Evolutionary conservation across 2,888 invertebrate genomes (phyloP).

Genomic region (Atrina japonica): DNA sequence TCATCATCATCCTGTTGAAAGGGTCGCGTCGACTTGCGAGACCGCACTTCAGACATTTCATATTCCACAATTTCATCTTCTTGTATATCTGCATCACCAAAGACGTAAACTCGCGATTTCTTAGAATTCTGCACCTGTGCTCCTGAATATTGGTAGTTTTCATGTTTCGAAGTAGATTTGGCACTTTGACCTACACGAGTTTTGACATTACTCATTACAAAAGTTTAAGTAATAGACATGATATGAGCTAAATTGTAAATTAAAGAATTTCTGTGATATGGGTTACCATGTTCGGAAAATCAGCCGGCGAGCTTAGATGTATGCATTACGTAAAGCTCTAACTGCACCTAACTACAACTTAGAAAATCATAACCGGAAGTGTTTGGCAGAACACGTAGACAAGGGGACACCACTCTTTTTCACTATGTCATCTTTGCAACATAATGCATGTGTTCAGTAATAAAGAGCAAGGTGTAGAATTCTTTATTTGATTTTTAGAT

Average conservation of each 20-base stretch:
- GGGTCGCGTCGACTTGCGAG: slow-evolving; percentile 51
- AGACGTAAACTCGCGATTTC: slow-evolving; percentile 71
- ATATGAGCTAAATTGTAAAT: background rate
- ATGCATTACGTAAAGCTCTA: too few species aligned
- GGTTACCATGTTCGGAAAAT: too few species aligned
- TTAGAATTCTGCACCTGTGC: slow-evolving; percentile 73
- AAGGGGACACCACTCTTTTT: slow-evolving; percentile 23
- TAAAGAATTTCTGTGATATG: background rate
- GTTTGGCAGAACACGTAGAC: slow-evolving; percentile 52
- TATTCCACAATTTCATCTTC: slow-evolving; percentile 68
- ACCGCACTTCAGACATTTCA: slow-evolving; percentile 70
- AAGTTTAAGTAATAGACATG: background rate
- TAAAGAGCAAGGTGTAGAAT: too few species aligned
- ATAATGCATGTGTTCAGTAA: too few species aligned
- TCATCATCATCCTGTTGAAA: slow-evolving; percentile 46
- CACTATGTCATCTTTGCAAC: too few species aligned
- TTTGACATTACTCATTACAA: background rate
- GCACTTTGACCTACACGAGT: background rate
- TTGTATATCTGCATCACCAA: slow-evolving; percentile 66
- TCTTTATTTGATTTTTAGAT: too few species aligned
- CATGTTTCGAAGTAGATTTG: background rate
- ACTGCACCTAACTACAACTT: background rate
- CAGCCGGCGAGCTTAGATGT: too few species aligned
- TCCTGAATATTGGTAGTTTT: slow-evolving; percentile 21
- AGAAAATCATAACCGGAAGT: slow-evolving; percentile 53